Base-by-base conservation (phyloP, 2,888 invertebrate genomes). In the Bombylius discolor region DNA sequence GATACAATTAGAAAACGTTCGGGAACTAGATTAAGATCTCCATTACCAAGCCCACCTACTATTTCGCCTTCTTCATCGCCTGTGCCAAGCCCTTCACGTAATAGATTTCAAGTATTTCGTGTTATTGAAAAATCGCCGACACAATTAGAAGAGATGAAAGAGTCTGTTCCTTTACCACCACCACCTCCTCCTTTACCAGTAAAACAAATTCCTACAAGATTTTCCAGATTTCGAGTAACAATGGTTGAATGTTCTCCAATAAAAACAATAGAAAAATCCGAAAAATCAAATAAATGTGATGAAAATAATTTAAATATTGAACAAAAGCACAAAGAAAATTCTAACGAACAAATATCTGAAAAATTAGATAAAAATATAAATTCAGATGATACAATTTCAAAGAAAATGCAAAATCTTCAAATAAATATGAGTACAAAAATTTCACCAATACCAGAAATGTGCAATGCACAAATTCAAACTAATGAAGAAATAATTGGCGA, bases 31-130 rank as follows among this genome's bases (percentile, higher is more conserved):
- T 76, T 85, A 58, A 80, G 84, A 56, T 84, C 84, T 44, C 86
- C 82, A 68, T 67, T 81, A 67, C 84, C 82, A 67, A 70, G 81
- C 71, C 81, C 81, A 64, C 81, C 81, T 64, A 80, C 81, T 60
- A 76, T 81, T 34, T 78, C 82, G 51, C 82, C 84, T 53, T 81
- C 84, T 60, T 81, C 83, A 63, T 83, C 83, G 66, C 85, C 86
- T 36, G 77, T 82, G 61, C 83, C 83, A 52, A 73, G 76, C 63
- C 77, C 78, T 31, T 76, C 75, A 55, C 58, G 65, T 53, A 73
- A 69, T 62, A 70, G 74, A 53, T 74, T 74, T 65, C 73, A 74
- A 60, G 74, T 74, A 48, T 72, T 71, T 58, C 71, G 72, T 34
- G 74, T 75, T 7, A 53, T 60, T 33, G 74, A 74, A 51, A 57